Percentiles rank a stretch among this genome's conserved stretches.
Evolutionary conservation across 2,113 vertebrate genomes (phyloP).

Genomic region (Cnemophilus loriae): DNA sequence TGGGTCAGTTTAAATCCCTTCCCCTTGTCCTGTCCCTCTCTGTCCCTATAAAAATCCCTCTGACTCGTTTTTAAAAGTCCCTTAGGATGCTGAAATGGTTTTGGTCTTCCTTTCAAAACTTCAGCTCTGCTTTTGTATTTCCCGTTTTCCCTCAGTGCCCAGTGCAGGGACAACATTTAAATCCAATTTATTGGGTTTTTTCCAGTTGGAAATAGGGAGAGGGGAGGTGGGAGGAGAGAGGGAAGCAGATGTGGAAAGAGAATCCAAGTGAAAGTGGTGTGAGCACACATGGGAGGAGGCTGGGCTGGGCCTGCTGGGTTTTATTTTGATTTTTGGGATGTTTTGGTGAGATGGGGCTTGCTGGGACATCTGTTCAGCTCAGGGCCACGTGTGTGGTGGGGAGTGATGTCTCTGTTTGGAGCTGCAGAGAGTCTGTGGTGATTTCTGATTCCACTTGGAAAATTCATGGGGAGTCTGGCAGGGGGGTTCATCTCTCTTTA

Average conservation of each 20-base stretch:
- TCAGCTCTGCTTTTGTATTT: background rate
- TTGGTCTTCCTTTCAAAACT: background rate
- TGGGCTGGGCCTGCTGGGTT: background rate
- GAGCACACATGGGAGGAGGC: background rate
- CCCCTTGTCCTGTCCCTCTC: accelerated
- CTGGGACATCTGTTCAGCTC: background rate
- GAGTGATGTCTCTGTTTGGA: background rate
- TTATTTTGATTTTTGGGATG: background rate
- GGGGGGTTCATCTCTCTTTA: accelerated
- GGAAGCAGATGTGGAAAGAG: background rate
- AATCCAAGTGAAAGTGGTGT: background rate
- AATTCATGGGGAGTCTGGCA: background rate
- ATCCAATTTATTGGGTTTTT: background rate
- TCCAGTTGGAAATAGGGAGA: background rate
- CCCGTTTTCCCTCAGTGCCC: background rate
- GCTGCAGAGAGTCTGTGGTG: background rate
- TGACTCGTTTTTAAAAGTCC: background rate
- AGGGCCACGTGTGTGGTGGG: background rate
- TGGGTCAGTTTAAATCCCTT: background rate
- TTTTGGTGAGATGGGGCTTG: background rate
- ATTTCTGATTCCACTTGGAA: background rate
- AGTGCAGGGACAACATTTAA: background rate
- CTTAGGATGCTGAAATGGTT: background rate
- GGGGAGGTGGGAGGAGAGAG: background rate
- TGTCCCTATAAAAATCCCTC: background rate